phyloP scores from a whole-genome alignment of 2,888 invertebrate genomes.

The Drosophila birchii region DNA sequence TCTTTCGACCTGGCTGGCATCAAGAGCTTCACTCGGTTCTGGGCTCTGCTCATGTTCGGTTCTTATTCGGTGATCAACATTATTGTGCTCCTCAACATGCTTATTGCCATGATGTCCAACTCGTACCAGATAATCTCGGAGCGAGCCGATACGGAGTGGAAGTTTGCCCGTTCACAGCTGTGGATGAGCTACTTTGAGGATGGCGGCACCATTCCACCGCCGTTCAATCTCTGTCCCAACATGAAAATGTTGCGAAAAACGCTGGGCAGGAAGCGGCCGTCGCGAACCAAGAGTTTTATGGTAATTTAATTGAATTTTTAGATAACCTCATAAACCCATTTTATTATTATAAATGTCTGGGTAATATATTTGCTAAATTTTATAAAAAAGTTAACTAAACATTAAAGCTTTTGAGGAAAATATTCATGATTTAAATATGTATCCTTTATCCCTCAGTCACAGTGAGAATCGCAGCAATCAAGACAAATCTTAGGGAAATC shows the following conservation, averaged over 20 bases:
- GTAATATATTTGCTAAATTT: not conserved
- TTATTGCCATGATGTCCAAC: slow-evolving; percentile 99
- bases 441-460: slow-evolving; percentile 1
- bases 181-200: slow-evolving; percentile 99
- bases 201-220: slow-evolving; percentile 95
- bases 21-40: slow-evolving; percentile 97
- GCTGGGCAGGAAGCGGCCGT: slow-evolving; percentile 84
- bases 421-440: not conserved
- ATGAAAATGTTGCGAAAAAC: slow-evolving; percentile 89
- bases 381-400: not conserved
- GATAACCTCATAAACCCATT: not conserved
- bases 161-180: slow-evolving; percentile 96
- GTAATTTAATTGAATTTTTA: slow-evolving; percentile 82
- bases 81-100: slow-evolving; percentile 97
- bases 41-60: slow-evolving; percentile 98
- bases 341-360: not conserved
- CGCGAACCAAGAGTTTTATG: slow-evolving; percentile 87
- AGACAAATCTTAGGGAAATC: slow-evolving; percentile 66
- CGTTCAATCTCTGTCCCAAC: slow-evolving; percentile 97
- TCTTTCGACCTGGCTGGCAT: slow-evolving; percentile 97
- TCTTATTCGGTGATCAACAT: slow-evolving; percentile 98
- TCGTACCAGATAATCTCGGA: slow-evolving; percentile 99
- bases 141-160: slow-evolving; percentile 98
- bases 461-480: slow-evolving; percentile 30
- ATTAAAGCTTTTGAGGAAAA: not conserved